Evolutionary conservation across 2,888 invertebrate species (phyloP), one percentile per base, ranked within the genome.

Genomic region (Falcaria lacertinaria): DNA sequence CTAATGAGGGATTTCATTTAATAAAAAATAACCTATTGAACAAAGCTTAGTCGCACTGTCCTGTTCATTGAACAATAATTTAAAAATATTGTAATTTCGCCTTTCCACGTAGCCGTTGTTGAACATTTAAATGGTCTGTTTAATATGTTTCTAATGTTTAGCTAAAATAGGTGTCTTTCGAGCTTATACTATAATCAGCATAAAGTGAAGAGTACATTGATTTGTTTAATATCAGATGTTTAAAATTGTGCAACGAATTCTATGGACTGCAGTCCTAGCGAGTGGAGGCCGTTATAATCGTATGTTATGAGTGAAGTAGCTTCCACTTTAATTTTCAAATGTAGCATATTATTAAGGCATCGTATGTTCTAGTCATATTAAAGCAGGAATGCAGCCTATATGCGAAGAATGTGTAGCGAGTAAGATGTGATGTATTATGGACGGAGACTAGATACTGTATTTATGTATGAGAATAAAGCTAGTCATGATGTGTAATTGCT

Each of bases 401-500:
- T 35, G 44, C 39, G 52, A 45, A 48, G 62, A 50, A 45, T 61
- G 62, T 56, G 28, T 28, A 7, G 1, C 50, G 41, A 54, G 63
- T 63, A 73, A 74, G 67, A 35, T n/a, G n/a, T n/a, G n/a, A n/a
- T n/a, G n/a, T n/a, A n/a, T n/a, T n/a, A 66, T 64, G 65, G 67
- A 67, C 56, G 64, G 60, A 51, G 54, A 47, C 44, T 50, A 50
- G 48, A 60, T 63, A 61, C 28, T 63, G 62, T 74, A 51, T 45
- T 52, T 54, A 57, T 73, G 80, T 87, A 84, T 74, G 80, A 73
- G 70, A 85, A 85, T 87, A 88, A 88, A 87, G 75, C 88, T 88
- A 88, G 88, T 88, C 85, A 88, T 22, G 13, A 36, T 83, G 87
- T 88, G 88, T 87, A 84, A 69, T 54, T 62, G 40, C 46, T 54